Percentiles rank a stretch among this genome's conserved stretches.
Conservation (phyloP, 2,888 invertebrate species). For the Agrotis segetum region DNA sequence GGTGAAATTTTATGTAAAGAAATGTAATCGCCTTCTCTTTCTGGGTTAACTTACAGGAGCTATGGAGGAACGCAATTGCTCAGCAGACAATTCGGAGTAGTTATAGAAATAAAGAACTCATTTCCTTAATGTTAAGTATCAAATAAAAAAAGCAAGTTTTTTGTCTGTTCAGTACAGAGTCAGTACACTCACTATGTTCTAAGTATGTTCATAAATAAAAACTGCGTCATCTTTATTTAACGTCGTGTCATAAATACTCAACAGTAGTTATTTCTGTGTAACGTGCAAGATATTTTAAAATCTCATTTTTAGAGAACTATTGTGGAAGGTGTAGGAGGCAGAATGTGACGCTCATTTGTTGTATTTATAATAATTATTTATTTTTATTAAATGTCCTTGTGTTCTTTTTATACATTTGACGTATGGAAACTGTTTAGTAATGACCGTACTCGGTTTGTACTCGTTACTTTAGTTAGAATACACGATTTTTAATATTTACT, state of each 20-base stretch:
- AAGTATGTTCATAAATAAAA: constrained; percentile 25
- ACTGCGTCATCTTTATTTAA: constrained; percentile 14
- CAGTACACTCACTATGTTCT: constrained; percentile 6
- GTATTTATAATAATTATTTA: constrained; percentile 27
- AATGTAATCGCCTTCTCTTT: no score
- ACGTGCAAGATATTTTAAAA: constrained; percentile 41
- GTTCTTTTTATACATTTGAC: neutral
- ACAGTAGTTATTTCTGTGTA: constrained; percentile 26
- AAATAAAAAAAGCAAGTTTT: no score
- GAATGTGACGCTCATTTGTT: constrained; percentile 26
- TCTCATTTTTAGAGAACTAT: constrained; percentile 43
- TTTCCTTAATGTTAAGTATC: no score
- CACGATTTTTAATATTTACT: neutral
- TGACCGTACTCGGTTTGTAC: neutral
- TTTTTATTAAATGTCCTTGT: constrained; percentile 12
- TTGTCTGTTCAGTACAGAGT: neutral
- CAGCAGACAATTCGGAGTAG: no score
- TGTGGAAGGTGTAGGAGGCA: constrained; percentile 42
- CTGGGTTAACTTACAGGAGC: no score
- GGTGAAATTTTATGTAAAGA: no score
- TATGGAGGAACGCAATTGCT: no score
- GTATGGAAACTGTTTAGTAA: neutral
- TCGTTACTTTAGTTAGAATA: neutral
- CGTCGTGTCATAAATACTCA: constrained; percentile 23
- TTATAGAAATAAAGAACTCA: no score